Evolutionary conservation across 2,797 vertebrate species (phyloP), one percentile per base, ranked within the genome.

Genomic region (Stomatorhinus walkeri): DNA sequence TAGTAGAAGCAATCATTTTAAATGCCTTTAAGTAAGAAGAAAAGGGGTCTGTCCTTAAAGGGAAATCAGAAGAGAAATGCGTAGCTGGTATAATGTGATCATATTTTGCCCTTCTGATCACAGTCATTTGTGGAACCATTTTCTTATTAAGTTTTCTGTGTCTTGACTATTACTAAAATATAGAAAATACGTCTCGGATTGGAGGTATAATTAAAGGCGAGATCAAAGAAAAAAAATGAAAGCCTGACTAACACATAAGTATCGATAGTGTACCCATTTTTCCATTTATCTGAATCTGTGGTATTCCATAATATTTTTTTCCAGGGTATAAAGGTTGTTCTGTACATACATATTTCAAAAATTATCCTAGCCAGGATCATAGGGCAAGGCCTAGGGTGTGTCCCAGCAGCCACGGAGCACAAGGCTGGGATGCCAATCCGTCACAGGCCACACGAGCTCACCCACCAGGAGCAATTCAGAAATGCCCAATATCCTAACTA

Each of bases 21-120:
- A 81, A 81, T 72, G 64, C 64, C 64, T 72, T 72, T 72, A 72
- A 81, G 76, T 81, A 81, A 81, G 5, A 81, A 81, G 72, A 79
- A 43, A 79, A 43, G 46, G 46, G 48, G 48, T 85, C n/a, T 84
- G 81, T 22, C 83, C 48, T 85, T 48, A 49, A 46, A 72, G 28
- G n/a, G 36, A 51, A 51, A 8, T 3, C 16, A 46, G 40, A 2
- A 46, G 40, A n/a, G 40, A 40, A 46, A n/a, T 81, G 16, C 19
- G 1, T 46, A n/a, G 36, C 76, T 81, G 76, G 16, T 81, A n/a
- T 8, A 81, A 43, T 79, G 72, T 79, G 36, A 68, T 68, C 64
- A 68, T 68, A 68, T 36, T 72, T 72, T 72, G 28, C 24, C 28
- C 12, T 72, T 32, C 64, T 14, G 64, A 43, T 79, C 40, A 46